A percentile compares a stretch with the other conserved stretches of the same genome.
phyloP scores from a whole-genome alignment of 2,888 invertebrate species.

The Tinea semifulvella region DNA sequence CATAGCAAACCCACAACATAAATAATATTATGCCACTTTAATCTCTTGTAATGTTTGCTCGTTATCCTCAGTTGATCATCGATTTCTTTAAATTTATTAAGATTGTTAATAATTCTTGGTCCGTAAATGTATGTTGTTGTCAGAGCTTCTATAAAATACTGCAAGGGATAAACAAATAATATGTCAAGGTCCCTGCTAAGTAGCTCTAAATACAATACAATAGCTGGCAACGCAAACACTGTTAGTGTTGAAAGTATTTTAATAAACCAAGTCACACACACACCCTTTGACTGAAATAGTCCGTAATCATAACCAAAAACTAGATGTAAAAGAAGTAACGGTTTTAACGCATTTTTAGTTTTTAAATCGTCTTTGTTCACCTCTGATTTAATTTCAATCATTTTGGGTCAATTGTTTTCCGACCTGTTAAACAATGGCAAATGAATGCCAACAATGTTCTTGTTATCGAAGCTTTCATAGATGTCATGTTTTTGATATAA shows the following conservation, averaged over 20 bases:
- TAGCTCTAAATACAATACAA: conserved; percentile 2
- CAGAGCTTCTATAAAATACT: conserved; percentile 8
- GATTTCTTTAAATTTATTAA: conserved; percentile 6
- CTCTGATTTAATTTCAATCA: not conserved
- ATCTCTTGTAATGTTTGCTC: not conserved
- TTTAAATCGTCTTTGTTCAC: not conserved
- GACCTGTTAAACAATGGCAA: no score
- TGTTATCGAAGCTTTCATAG: no score
- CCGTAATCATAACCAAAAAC: conserved; percentile 11
- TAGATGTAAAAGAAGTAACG: not conserved
- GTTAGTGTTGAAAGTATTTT: not conserved
- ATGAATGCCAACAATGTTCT: no score
- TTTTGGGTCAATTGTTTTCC: not conserved
- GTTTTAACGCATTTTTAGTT: not conserved
- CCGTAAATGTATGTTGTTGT: conserved; percentile 1
- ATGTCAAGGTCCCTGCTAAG: not conserved
- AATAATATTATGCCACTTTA: not conserved
- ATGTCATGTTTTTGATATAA: no score
- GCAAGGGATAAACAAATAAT: not conserved
- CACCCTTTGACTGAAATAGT: not conserved
- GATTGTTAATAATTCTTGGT: not conserved
- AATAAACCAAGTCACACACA: not conserved
- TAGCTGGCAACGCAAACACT: not conserved
- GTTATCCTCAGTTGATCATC: not conserved
- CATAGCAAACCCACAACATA: not conserved